A percentile compares a stretch with the other conserved stretches of the same genome.
Evolutionary conservation across 2,113 vertebrate species (phyloP).

Genomic region (Zosterops hypoxanthus): DNA sequence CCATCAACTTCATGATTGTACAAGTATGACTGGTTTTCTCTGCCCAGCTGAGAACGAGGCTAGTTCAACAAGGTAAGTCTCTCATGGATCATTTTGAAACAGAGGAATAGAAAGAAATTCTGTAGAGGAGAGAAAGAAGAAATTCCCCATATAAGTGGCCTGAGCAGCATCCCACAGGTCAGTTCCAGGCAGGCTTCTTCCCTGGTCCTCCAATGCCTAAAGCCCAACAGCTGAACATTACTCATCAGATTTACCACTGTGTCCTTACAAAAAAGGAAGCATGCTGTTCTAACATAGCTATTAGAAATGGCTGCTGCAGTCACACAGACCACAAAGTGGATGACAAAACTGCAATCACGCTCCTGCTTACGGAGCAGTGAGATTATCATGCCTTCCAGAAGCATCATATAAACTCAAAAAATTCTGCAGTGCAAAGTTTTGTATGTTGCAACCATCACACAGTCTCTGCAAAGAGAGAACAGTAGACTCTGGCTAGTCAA

Average conservation of each 20-base stretch:
- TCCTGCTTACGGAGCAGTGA: background rate
- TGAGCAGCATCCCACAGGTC: background rate
- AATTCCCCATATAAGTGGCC: background rate
- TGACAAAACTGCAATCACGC: background rate
- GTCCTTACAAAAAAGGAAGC: background rate
- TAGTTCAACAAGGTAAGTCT: background rate
- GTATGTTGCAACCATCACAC: background rate
- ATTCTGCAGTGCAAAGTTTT: background rate
- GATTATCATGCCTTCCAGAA: background rate
- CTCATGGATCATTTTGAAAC: background rate
- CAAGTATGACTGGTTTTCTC: background rate
- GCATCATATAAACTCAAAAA: background rate
- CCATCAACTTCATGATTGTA: background rate
- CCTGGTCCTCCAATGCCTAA: background rate
- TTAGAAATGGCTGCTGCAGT: background rate
- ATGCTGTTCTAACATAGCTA: background rate
- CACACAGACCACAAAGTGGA: background rate
- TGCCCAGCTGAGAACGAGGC: background rate
- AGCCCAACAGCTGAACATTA: conserved; percentile 42
- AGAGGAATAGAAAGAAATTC: background rate
- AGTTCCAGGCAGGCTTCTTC: background rate
- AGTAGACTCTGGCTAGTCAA: background rate
- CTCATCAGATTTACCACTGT: conserved; percentile 26
- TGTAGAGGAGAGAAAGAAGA: background rate
- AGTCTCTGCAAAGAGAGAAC: background rate